These are phyloP conservation scores for Salvelinus sp. DNA, from an alignment of 2,113 vertebrate genomes.

Conservation along the genomic window DNA sequence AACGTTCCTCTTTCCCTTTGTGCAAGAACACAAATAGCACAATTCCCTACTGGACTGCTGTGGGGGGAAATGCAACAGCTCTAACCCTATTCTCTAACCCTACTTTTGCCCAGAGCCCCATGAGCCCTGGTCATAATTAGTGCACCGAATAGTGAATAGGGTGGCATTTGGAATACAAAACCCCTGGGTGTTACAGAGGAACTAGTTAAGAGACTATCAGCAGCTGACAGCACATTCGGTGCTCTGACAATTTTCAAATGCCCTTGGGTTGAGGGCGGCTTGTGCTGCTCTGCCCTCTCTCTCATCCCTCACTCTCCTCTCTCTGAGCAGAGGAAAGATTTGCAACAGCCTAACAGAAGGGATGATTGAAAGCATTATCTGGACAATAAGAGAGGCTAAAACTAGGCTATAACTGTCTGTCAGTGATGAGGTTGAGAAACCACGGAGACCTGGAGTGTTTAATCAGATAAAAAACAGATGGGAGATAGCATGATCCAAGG, in stretches of 20 bases:
- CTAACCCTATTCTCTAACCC: no score
- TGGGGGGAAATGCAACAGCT: no score
- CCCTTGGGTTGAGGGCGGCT: neutral
- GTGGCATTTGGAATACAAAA: no score
- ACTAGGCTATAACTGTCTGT: constrained; percentile 9
- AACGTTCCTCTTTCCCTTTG: no score
- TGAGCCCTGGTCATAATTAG: no score
- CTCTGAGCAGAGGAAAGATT: constrained; percentile 8
- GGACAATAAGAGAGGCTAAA: constrained; percentile 5
- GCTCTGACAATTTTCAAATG: neutral
- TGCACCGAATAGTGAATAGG: no score
- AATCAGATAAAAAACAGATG: neutral
- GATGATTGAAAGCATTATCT: constrained; percentile 27
- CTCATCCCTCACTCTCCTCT: neutral
- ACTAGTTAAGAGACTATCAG: no score
- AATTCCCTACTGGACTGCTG: no score
- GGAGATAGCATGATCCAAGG: neutral
- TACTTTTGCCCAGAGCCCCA: no score
- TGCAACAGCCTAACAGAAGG: constrained; percentile 26
- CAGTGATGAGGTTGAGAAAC: constrained; percentile 3
- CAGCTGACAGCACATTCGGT: neutral
- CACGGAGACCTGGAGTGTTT: neutral
- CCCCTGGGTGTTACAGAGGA: no score
- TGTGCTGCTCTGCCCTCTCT: neutral
- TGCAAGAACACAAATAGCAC: no score